A percentile compares a stretch with the other conserved stretches of the same genome.
These are phyloP conservation scores for Lophius americanus DNA, from an alignment of 2,797 vertebrate genomes.

Conservation along the genomic window DNA sequence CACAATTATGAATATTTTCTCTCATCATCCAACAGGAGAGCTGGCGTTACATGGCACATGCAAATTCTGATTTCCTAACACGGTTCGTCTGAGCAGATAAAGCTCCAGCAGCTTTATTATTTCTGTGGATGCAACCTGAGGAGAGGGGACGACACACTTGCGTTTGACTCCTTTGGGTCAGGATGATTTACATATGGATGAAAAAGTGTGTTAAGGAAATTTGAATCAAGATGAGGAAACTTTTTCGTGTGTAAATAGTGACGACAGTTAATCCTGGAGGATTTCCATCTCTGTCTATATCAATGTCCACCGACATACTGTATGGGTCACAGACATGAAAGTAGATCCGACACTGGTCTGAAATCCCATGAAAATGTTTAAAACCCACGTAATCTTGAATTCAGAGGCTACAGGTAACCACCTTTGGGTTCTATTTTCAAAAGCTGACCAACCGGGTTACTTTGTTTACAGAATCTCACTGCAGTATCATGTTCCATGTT, in stretches of 20 bases:
- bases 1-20: conserved; percentile 27
- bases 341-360: background rate
- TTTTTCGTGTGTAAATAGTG: background rate
- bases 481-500: conserved; percentile 75
- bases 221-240: conserved; percentile 3
- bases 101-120: conserved; percentile 17
- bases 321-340: no score
- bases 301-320: no score
- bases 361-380: conserved; percentile 23
- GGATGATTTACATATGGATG: background rate
- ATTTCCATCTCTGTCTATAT: background rate
- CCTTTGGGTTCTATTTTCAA: conserved; percentile 53
- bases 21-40: conserved; percentile 2
- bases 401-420: conserved; percentile 54
- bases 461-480: conserved; percentile 52
- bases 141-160: background rate
- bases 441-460: conserved; percentile 51
- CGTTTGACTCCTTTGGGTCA: background rate
- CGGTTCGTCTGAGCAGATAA: background rate
- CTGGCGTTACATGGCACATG: conserved; percentile 9
- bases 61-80: conserved; percentile 13
- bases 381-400: no score
- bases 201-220: background rate
- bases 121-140: background rate
- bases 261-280: background rate